Evolutionary conservation across 2,888 invertebrate species (phyloP).

Genomic region (Chironomus riparius): DNA sequence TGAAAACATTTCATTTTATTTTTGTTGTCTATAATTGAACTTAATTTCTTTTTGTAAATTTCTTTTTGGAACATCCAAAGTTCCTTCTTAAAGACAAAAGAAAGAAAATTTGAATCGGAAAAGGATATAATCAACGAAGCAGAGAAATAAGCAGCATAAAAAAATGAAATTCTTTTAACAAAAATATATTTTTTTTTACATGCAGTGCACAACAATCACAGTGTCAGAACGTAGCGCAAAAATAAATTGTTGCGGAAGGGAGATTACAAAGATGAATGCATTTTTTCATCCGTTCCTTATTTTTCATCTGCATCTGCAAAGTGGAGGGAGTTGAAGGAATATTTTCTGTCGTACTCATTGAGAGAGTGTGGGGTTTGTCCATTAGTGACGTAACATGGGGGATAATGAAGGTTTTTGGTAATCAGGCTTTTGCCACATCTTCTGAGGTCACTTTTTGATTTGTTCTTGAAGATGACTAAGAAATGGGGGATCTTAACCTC

Average conservation of each 20-base stretch:
- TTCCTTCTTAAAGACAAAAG: background rate
- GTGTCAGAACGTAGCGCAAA: conserved; percentile 8
- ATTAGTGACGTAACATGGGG: too few relatives aligned
- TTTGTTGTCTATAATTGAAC: too few relatives aligned
- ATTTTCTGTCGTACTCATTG: background rate
- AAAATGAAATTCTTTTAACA: background rate
- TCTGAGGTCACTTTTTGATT: too few relatives aligned
- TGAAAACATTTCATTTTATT: too few relatives aligned
- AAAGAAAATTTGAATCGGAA: conserved; percentile 19
- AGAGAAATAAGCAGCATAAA: background rate
- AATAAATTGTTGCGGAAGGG: conserved; percentile 27
- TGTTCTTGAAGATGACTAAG: too few relatives aligned
- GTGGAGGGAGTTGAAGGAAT: background rate
- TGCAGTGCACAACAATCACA: conserved; percentile 1
- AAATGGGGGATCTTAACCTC: too few relatives aligned
- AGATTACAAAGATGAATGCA: conserved; percentile 28
- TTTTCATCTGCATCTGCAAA: background rate
- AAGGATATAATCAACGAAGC: conserved; percentile 21
- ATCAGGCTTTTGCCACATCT: too few relatives aligned
- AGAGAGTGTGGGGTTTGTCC: too few relatives aligned
- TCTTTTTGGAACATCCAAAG: background rate
- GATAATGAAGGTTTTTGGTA: too few relatives aligned
- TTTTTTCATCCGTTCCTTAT: conserved; percentile 10
- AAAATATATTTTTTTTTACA: background rate
- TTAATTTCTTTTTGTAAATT: too few relatives aligned